These are phyloP conservation scores for Vanacampus margaritifer DNA, from an alignment of 2,113 vertebrate species.

Conservation along the genomic window DNA sequence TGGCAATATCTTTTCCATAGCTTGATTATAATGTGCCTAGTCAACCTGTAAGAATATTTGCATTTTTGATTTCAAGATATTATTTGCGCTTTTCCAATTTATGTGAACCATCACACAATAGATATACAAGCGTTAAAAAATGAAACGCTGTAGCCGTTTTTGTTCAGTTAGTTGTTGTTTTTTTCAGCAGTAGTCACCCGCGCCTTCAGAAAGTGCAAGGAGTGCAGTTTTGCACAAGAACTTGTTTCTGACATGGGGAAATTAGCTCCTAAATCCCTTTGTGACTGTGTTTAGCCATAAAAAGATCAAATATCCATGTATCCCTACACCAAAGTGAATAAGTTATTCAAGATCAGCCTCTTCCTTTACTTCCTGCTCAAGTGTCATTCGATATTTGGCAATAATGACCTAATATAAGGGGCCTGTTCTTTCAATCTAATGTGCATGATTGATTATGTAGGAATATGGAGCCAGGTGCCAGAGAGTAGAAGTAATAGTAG, in stretches of 20 bases:
- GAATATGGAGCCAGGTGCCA: slow-evolving; percentile 55
- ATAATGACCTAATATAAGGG: slow-evolving; percentile 6
- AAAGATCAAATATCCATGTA: background rate
- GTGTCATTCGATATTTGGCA: slow-evolving; percentile 32
- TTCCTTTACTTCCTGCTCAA: slow-evolving; percentile 12
- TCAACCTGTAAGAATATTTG: no score
- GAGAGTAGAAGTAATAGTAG: slow-evolving; percentile 12
- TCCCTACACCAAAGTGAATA: background rate
- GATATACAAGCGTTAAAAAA: no score
- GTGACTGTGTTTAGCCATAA: background rate
- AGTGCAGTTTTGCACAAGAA: background rate
- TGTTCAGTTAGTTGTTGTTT: no score
- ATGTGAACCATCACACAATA: no score
- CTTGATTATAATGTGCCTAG: no score
- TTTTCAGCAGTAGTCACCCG: background rate
- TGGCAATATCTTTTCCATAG: no score
- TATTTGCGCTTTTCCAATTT: no score
- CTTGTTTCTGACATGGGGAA: background rate
- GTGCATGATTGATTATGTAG: slow-evolving; percentile 39
- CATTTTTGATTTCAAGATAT: no score
- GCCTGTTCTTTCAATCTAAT: slow-evolving; percentile 50
- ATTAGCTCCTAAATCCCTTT: background rate
- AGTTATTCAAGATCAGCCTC: background rate
- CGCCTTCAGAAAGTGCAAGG: no score
- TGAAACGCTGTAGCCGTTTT: no score